Base-by-base conservation (phyloP, 1,140 invertebrate species). In the Drosophila paulistorum region DNA sequence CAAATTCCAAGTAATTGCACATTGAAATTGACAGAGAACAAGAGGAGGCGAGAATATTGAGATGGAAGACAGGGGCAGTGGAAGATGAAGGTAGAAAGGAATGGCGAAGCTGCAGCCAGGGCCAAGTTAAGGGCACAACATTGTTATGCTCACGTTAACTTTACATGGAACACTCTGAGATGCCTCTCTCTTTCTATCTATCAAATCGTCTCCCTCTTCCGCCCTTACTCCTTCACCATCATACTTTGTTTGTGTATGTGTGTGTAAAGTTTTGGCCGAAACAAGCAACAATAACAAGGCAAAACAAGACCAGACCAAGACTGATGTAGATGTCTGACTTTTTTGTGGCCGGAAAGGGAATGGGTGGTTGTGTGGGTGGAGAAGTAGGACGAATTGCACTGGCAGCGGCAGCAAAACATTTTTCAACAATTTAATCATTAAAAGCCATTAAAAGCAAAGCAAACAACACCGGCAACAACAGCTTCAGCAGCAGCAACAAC, bases 1-100 rank as follows among this genome's bases (percentile, higher is more conserved):
- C 83, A 86, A 86, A 87, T 87, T 86, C 71, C 79, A 82, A 86
- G 82, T 87, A 86, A 87, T 86, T 86, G 82, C 82, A 79, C 79
- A 76, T 82, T 79, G 79, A 86, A 86, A 75, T 81, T 81, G 82
- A 67, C 68, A 66, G 62, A 33, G 26, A 45, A 59, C 20, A 35
- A 75, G 54, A 65, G 11, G 37, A 39, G 37, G 3, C 37, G 11
- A 55, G 7, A 9, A 35, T 7, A 58, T 33, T 35, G 3, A 63
- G 7, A 26, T 55, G 35, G 20, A 51, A 39, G 37, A 35, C 17
- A 37, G 23, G 39, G 35, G 37, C 7, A 33, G 58, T 5, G 62
- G 35, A 11, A 14, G 41, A 3, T 17, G 4, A 37, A 14, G 9
- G 13, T 65, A 37, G 42, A 37, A 51, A 17, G 23, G 39, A 37